Conservation (phyloP, 2,888 invertebrate species). For the Amblyjoppa proteus region DNA sequence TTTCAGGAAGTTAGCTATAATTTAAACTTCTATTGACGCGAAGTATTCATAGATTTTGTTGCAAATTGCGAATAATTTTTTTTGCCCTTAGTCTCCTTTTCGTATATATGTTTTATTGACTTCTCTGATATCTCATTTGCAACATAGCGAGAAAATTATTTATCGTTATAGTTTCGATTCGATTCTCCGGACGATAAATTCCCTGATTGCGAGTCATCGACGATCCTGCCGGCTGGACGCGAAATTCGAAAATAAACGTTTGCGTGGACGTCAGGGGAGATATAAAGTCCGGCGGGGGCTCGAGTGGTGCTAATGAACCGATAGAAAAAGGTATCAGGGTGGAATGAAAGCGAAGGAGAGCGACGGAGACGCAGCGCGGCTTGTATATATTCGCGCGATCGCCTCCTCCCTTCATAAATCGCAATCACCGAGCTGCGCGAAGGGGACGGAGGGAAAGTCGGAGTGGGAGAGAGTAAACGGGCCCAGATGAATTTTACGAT, state of each 20-base stretch:
- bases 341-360: slow-evolving; percentile 63
- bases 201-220: slow-evolving; percentile 65
- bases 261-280: slow-evolving; percentile 29
- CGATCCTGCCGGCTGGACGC: slow-evolving; percentile 9
- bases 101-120: neutral
- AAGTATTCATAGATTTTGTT: neutral
- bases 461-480: slow-evolving; percentile 22
- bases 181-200: slow-evolving; percentile 64
- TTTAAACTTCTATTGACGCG: neutral
- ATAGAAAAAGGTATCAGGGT: slow-evolving; percentile 75
- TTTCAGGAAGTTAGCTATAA: no score
- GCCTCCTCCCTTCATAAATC: slow-evolving; percentile 76
- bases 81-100: neutral
- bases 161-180: slow-evolving; percentile 36
- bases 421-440: slow-evolving; percentile 74
- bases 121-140: slow-evolving; percentile 14
- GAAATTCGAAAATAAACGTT: slow-evolving; percentile 56
- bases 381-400: slow-evolving; percentile 28
- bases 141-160: slow-evolving; percentile 30
- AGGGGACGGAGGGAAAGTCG: slow-evolving; percentile 32
- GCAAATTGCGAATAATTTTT: neutral
- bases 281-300: slow-evolving; percentile 53
- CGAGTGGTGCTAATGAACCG: slow-evolving; percentile 76
- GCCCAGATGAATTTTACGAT: slow-evolving; percentile 72
- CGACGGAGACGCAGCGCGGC: slow-evolving; percentile 43